These are phyloP conservation scores for Plagodis pulveraria DNA, from an alignment of 2,888 invertebrate genomes.

Conservation along the genomic window DNA sequence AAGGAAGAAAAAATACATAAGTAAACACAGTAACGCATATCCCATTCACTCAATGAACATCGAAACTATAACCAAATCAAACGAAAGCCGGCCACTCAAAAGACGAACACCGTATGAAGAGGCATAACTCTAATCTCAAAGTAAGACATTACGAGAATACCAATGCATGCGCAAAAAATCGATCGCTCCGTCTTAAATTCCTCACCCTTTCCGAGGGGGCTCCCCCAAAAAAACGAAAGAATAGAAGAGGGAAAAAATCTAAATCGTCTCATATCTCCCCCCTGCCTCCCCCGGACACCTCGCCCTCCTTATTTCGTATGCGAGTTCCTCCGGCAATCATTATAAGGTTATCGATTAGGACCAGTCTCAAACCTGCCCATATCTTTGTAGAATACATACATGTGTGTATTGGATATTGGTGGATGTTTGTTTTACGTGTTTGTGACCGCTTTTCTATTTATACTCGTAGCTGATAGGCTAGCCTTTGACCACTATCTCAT, in stretches of 20 bases:
- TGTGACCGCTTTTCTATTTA: not conserved
- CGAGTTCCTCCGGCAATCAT: slow-evolving; percentile 85
- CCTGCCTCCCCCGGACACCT: slow-evolving; percentile 73
- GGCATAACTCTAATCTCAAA: slow-evolving; percentile 81
- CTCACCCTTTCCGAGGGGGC: slow-evolving; percentile 84
- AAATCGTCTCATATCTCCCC: slow-evolving; percentile 85
- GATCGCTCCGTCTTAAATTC: slow-evolving; percentile 84
- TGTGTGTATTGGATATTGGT: slow-evolving; percentile 65
- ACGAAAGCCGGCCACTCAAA: slow-evolving; percentile 32
- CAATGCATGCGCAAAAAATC: slow-evolving; percentile 85
- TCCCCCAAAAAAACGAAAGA: slow-evolving; percentile 85
- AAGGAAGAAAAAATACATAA: not conserved
- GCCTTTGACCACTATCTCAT: too few relatives aligned
- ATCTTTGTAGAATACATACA: slow-evolving; percentile 69
- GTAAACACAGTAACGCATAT: not conserved
- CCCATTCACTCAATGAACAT: slow-evolving; percentile 20
- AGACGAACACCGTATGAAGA: slow-evolving; percentile 51
- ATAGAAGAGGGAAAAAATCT: slow-evolving; percentile 85
- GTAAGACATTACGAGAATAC: slow-evolving; percentile 84
- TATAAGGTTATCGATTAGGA: slow-evolving; percentile 85
- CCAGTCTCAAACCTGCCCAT: slow-evolving; percentile 81
- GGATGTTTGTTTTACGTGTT: slow-evolving; percentile 34
- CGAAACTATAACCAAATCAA: slow-evolving; percentile 21
- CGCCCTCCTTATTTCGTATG: slow-evolving; percentile 86
- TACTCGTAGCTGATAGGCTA: too few relatives aligned